Conservation (phyloP, 1,140 invertebrate genomes). For the Riptortus pedestris region DNA sequence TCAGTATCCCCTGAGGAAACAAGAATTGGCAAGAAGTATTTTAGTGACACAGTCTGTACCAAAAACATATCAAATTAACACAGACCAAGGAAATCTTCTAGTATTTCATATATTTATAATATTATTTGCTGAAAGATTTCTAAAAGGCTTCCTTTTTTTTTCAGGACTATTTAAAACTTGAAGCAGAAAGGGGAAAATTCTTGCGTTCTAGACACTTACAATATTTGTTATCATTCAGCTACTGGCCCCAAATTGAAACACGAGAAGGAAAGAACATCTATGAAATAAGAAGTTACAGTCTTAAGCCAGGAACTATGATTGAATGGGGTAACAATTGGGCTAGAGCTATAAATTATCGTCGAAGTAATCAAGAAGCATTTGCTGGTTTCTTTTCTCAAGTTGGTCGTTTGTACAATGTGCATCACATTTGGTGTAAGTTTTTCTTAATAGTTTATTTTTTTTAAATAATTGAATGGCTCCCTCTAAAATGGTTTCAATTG, state of each 20-base stretch:
- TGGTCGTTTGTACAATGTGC: constrained; percentile 88
- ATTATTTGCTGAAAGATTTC: too few species aligned
- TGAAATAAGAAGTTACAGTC: constrained; percentile 78
- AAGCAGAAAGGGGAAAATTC: constrained; percentile 69
- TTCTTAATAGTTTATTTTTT: constrained; percentile 12
- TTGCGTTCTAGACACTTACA: constrained; percentile 83
- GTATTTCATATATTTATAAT: too few species aligned
- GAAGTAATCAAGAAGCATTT: constrained; percentile 86
- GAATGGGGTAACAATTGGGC: constrained; percentile 99
- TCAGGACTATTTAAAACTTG: constrained; percentile 65
- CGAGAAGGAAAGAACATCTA: constrained; percentile 72
- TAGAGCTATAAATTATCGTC: constrained; percentile 79
- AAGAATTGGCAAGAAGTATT: too few species aligned
- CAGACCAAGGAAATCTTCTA: too few species aligned
- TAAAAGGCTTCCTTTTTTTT: constrained; percentile 34
- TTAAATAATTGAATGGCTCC: neutral
- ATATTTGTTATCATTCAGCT: constrained; percentile 82
- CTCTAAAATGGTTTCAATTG: neutral
- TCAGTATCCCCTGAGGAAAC: too few species aligned
- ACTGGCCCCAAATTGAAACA: constrained; percentile 72
- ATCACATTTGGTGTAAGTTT: constrained; percentile 94
- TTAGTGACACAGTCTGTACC: too few species aligned
- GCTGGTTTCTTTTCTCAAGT: constrained; percentile 95
- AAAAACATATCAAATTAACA: too few species aligned
- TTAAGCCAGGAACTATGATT: constrained; percentile 95